A percentile compares a stretch with the other conserved stretches of the same genome.
Conservation (phyloP, 2,797 vertebrate genomes). For the Sciaenops ocellatus region DNA sequence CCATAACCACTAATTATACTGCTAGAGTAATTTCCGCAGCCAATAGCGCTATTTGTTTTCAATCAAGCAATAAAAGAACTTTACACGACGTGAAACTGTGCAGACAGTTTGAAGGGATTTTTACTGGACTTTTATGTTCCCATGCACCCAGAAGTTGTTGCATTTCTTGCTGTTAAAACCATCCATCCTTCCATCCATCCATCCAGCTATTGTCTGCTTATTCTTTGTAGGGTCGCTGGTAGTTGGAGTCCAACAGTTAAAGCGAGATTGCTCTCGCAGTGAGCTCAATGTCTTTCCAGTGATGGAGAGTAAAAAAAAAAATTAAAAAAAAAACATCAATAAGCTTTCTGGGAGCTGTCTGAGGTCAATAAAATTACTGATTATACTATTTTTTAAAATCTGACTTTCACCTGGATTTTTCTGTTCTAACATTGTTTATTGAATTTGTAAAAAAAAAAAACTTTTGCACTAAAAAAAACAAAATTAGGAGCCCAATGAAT, state of each 20-base stretch:
- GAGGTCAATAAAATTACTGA: too few species aligned
- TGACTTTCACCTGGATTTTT: too few species aligned
- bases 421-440: too few species aligned
- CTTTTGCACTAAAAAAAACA: too few species aligned
- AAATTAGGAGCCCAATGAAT: too few species aligned
- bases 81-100: neutral
- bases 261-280: too few species aligned
- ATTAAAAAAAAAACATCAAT: neutral
- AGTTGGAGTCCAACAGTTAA: too few species aligned
- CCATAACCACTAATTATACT: neutral
- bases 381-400: too few species aligned
- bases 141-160: neutral
- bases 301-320: neutral
- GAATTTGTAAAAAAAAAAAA: too few species aligned
- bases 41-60: neutral
- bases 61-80: neutral
- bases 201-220: too few species aligned
- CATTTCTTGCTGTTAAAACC: neutral
- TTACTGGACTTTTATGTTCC: neutral
- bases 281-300: too few species aligned
- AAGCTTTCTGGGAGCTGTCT: too few species aligned
- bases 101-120: neutral
- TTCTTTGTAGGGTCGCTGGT: neutral
- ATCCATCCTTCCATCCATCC: neutral
- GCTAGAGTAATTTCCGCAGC: neutral